phyloP scores from a whole-genome alignment of 23 tunicate genomes.

The Diplosoma virens region DNA sequence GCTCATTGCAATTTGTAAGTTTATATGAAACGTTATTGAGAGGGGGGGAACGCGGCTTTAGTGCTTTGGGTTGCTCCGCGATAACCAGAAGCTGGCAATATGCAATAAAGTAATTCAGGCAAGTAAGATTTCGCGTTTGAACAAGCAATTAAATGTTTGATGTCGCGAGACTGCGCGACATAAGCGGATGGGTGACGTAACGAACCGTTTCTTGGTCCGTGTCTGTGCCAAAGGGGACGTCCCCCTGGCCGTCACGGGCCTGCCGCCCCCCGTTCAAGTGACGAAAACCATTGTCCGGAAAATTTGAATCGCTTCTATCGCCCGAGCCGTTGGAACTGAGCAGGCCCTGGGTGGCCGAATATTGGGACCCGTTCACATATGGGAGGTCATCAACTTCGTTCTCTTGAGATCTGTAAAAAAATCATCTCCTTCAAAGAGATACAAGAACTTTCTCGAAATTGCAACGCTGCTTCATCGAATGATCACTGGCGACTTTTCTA shows the following conservation, averaged over 20 bases:
- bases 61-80: too few species aligned
- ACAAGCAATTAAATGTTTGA: too few species aligned
- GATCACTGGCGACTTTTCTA: too few species aligned
- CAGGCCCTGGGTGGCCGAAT: not conserved
- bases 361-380: not conserved
- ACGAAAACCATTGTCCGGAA: not conserved
- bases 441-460: too few species aligned
- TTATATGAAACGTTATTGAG: too few species aligned
- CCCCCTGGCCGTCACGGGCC: not conserved
- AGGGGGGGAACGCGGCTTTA: too few species aligned
- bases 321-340: not conserved
- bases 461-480: too few species aligned
- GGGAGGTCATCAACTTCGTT: not conserved
- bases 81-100: too few species aligned
- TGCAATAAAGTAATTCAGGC: too few species aligned
- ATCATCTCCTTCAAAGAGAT: too few species aligned
- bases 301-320: not conserved
- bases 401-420: not conserved
- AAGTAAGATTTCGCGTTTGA: too few species aligned
- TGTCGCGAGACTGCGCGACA: not conserved
- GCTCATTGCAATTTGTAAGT: too few species aligned
- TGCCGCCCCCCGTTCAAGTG: conserved; percentile 9
- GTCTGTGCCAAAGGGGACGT: not conserved
- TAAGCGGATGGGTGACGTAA: not conserved
- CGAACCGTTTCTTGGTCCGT: conserved; percentile 5